phyloP scores from a whole-genome alignment of 1,140 invertebrate species.

The Anoplolepis gracilipes region DNA sequence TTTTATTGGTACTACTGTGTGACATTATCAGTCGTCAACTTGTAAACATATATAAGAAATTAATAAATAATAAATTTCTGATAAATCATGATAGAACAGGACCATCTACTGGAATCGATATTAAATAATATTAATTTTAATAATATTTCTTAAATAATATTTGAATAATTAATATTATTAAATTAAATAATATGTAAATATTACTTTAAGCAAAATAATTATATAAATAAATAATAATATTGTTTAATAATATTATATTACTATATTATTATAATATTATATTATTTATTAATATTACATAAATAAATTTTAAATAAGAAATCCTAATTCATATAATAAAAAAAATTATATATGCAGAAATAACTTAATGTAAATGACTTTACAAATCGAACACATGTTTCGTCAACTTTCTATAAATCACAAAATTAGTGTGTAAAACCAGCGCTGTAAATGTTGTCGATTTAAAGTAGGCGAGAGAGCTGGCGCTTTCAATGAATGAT shows the following conservation, averaged over 20 bases:
- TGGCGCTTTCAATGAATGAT: neutral
- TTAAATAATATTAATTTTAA: too few relatives aligned
- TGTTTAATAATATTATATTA: too few relatives aligned
- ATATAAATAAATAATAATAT: too few relatives aligned
- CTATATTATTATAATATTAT: too few relatives aligned
- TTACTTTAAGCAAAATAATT: too few relatives aligned
- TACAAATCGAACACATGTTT: neutral
- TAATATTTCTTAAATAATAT: too few relatives aligned
- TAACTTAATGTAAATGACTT: neutral
- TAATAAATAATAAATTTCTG: conserved; percentile 3
- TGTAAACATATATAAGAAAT: neutral
- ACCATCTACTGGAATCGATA: neutral
- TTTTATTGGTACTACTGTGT: neutral
- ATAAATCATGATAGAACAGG: neutral
- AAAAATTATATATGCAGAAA: neutral
- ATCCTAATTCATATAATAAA: neutral
- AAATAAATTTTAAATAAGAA: too few relatives aligned
- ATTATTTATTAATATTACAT: too few relatives aligned
- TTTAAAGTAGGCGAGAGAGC: neutral
- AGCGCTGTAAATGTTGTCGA: neutral
- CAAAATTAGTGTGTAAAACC: neutral
- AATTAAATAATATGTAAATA: too few relatives aligned
- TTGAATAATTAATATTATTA: too few relatives aligned
- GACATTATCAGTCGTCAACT: neutral
- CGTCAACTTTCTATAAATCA: neutral